Evolutionary conservation across 2,888 invertebrate species (phyloP).

Genomic region (Alloscopus bannaensis): DNA sequence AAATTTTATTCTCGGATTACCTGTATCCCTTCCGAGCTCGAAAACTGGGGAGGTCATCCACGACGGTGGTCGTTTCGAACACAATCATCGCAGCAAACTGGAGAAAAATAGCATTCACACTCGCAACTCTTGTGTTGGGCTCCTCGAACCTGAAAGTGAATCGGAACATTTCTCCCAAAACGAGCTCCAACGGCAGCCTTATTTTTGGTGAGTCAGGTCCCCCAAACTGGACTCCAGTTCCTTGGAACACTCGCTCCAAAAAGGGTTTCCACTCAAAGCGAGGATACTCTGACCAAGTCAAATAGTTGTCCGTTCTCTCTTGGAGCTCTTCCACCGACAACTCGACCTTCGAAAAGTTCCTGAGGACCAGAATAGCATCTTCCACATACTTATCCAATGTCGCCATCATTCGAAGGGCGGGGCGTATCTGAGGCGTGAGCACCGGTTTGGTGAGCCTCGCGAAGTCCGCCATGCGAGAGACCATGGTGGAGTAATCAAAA

Average conservation of each 20-base stretch:
- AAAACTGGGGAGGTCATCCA: neutral
- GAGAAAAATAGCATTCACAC: neutral
- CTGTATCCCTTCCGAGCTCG: neutral
- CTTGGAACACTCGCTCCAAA: neutral
- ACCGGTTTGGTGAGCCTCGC: too few relatives aligned
- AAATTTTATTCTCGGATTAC: neutral
- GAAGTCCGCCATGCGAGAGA: too few relatives aligned
- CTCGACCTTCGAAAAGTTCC: too few relatives aligned
- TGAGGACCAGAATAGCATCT: too few relatives aligned
- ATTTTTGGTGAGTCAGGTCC: neutral
- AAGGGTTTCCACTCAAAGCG: neutral
- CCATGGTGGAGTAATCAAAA: too few relatives aligned
- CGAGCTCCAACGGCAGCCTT: too few relatives aligned
- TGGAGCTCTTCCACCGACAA: too few relatives aligned
- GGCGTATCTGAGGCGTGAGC: too few relatives aligned
- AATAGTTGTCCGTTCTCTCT: neutral
- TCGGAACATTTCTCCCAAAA: too few relatives aligned
- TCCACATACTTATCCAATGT: too few relatives aligned
- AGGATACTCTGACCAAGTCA: neutral
- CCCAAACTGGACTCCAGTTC: neutral
- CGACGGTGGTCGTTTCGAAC: neutral
- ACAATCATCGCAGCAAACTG: neutral
- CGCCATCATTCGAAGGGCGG: too few relatives aligned
- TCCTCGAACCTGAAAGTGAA: too few relatives aligned
- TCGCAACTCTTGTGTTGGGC: neutral